A percentile compares a stretch with the other conserved stretches of the same genome.
Evolutionary conservation across 2,888 invertebrate genomes (phyloP).

Genomic region (Campoletis raptor): DNA sequence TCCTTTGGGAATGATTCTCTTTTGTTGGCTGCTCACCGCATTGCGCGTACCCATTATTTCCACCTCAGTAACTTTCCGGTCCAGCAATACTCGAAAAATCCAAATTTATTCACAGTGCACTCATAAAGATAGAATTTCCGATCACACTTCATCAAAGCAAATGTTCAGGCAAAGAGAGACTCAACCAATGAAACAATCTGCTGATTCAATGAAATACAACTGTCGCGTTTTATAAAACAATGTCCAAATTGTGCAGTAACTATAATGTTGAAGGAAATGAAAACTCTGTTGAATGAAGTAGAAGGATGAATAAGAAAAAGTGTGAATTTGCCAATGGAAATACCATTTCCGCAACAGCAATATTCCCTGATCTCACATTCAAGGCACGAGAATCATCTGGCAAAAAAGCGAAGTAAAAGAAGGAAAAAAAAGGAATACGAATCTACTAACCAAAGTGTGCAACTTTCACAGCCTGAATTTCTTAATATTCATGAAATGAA

Average conservation of each 20-base stretch:
- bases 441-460: slow-evolving; percentile 31
- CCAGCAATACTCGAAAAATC: not conserved
- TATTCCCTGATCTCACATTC: not conserved
- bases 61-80: slow-evolving; percentile 29
- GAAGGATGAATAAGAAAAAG: not conserved
- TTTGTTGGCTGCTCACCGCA: slow-evolving; percentile 28
- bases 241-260: not conserved
- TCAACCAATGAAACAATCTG: not conserved
- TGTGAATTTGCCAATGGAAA: not conserved
- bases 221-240: not conserved
- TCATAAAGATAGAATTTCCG: not conserved
- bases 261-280: not conserved
- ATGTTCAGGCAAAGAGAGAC: not conserved
- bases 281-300: not conserved
- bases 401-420: not conserved
- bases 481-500: slow-evolving; percentile 59
- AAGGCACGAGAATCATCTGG: not conserved
- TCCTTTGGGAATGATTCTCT: slow-evolving; percentile 54
- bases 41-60: not conserved
- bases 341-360: not conserved
- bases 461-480: slow-evolving; percentile 62
- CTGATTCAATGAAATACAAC: not conserved
- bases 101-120: not conserved
- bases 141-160: not conserved
- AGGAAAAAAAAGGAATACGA: not conserved